Conservation (phyloP, 2,113 vertebrate species). For the Microcebus lehilahytsara region DNA sequence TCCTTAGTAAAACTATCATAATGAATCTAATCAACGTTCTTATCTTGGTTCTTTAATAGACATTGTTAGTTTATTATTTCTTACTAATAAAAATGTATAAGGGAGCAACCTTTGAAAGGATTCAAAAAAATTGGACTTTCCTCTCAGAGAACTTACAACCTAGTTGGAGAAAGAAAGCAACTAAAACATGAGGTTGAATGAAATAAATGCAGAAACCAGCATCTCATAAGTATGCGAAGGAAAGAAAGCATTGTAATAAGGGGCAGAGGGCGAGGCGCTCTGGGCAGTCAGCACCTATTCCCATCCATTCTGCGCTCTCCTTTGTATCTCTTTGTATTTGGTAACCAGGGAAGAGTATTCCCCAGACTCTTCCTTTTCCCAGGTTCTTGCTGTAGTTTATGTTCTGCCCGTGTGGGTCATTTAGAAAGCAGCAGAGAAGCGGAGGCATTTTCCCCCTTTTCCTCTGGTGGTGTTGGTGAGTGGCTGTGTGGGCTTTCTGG, state of each 20-base stretch:
- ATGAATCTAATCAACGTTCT: neutral
- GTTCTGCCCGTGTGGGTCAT: neutral
- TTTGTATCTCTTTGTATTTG: neutral
- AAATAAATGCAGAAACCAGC: neutral
- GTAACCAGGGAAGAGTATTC: neutral
- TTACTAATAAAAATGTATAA: constrained; percentile 11
- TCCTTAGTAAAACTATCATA: neutral
- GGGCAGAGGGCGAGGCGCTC: neutral
- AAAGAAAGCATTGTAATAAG: neutral
- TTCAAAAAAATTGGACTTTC: neutral
- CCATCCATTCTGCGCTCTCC: neutral
- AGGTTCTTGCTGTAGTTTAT: neutral
- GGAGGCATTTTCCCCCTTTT: neutral
- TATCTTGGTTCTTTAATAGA: neutral
- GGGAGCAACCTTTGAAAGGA: neutral
- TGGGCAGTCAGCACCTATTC: neutral
- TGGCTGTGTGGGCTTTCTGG: neutral
- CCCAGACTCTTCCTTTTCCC: neutral
- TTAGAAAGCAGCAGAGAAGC: neutral
- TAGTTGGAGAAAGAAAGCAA: neutral
- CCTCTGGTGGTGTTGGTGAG: neutral
- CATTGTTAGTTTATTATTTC: neutral
- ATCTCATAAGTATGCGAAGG: too few species aligned
- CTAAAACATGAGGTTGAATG: neutral
- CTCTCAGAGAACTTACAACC: neutral